phyloP scores from a whole-genome alignment of 2,888 invertebrate genomes.

The Hipparchia semele region DNA sequence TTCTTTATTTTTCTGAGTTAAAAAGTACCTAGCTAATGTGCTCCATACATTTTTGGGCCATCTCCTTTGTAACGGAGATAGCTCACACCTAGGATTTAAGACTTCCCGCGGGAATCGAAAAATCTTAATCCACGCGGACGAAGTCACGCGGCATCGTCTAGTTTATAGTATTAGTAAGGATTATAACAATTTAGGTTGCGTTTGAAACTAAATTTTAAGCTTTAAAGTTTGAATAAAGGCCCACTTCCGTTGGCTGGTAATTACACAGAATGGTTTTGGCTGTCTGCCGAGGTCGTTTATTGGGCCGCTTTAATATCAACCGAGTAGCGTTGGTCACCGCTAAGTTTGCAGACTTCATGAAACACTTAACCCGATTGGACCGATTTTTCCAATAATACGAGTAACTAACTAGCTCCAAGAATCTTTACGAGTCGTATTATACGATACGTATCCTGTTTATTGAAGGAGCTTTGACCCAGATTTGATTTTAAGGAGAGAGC shows the following conservation, averaged over 20 bases:
- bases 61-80: no score
- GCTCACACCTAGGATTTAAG: no score
- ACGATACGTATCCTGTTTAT: no score
- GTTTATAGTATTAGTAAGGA: neutral
- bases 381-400: constrained; percentile 9
- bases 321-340: constrained; percentile 29
- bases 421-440: neutral
- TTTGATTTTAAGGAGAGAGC: no score
- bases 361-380: constrained; percentile 13
- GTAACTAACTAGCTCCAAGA: no score
- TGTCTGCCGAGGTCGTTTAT: constrained; percentile 42
- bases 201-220: constrained; percentile 45
- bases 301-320: constrained; percentile 37
- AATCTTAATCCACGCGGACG: no score
- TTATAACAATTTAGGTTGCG: neutral
- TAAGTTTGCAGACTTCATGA: constrained; percentile 23
- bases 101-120: no score
- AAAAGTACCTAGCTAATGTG: no score
- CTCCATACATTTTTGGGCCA: no score
- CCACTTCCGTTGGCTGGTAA: constrained; percentile 49
- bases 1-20: neutral
- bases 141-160: neutral
- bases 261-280: constrained; percentile 66
- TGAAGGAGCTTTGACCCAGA: no score
- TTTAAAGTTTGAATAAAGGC: constrained; percentile 35